phyloP scores from a whole-genome alignment of 2,888 invertebrate genomes.

The Phaonia tiefii region DNA sequence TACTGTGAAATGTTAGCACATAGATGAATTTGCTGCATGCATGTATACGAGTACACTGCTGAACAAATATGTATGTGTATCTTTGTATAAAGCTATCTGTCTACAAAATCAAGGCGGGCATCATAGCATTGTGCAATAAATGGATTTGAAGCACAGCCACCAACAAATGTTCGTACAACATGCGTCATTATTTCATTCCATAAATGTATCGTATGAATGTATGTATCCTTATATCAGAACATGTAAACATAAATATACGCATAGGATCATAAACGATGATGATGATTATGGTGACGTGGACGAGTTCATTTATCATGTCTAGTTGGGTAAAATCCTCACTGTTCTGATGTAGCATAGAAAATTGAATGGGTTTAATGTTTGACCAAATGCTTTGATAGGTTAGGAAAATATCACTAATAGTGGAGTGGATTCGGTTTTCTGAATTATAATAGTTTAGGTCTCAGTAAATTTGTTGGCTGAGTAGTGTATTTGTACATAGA shows the following conservation, averaged over 20 bases:
- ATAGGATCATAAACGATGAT: not conserved
- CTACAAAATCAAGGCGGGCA: not conserved
- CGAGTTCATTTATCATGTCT: conserved; percentile 10
- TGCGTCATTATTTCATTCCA: no score
- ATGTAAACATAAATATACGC: no score
- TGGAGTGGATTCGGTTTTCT: no score
- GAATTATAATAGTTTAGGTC: no score
- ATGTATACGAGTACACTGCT: not conserved
- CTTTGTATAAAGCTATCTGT: conserved; percentile 29
- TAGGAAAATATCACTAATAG: no score
- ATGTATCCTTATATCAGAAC: no score
- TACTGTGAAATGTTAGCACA: conserved; percentile 32
- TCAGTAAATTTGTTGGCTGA: no score
- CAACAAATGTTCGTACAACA: conserved; percentile 46
- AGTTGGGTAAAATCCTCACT: not conserved
- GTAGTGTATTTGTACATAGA: no score
- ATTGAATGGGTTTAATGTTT: no score
- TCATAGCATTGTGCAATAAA: conserved; percentile 38
- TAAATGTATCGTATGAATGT: no score
- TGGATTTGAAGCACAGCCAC: conserved; percentile 53
- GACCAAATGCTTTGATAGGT: no score
- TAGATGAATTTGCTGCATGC: conserved; percentile 16
- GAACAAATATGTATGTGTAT: not conserved
- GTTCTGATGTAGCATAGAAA: no score
- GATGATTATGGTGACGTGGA: conserved; percentile 12